These are phyloP conservation scores for Buteo buteo DNA, from an alignment of 2,113 vertebrate genomes.

Conservation along the genomic window DNA sequence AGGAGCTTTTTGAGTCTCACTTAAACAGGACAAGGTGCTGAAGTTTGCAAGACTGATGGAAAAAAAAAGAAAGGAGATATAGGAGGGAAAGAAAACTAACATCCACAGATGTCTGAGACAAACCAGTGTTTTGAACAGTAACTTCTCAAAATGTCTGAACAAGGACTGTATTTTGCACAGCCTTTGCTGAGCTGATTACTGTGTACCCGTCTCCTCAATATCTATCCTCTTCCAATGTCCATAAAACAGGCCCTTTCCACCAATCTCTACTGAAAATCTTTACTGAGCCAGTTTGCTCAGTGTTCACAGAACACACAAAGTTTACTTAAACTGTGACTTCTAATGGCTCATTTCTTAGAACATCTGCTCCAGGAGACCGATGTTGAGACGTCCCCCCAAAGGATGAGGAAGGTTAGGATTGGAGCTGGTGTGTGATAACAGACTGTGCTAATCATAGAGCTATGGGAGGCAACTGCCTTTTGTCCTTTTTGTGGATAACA, in stretches of 20 bases:
- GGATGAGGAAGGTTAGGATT: neutral
- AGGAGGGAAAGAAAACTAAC: neutral
- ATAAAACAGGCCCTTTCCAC: neutral
- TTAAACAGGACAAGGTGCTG: neutral
- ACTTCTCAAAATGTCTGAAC: neutral
- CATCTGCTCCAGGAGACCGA: neutral
- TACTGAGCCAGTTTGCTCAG: neutral
- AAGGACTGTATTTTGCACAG: neutral
- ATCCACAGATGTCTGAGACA: neutral
- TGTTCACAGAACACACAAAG: neutral
- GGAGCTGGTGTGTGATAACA: neutral
- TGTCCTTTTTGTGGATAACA: neutral
- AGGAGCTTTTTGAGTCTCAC: neutral
- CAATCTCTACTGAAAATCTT: neutral
- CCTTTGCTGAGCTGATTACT: neutral
- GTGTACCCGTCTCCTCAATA: neutral
- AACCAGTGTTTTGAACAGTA: neutral
- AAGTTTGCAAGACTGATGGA: neutral
- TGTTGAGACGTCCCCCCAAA: neutral
- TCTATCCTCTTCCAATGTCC: neutral
- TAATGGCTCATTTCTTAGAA: neutral
- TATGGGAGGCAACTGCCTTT: neutral
- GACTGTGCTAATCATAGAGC: neutral
- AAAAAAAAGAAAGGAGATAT: too few species aligned
- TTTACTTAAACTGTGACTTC: neutral